A percentile compares a stretch with the other conserved stretches of the same genome.
Conservation (phyloP, 2,113 vertebrate genomes). For the human region GRCh38 chr7:129410001-129410500, state of each 20-base stretch:
- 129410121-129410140: constrained; percentile 94
- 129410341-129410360: too few species aligned
- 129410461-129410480: constrained; percentile 51
- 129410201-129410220: constrained; percentile 87
- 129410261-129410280: constrained; percentile 95
- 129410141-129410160: constrained; percentile 92
- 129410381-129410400: too few species aligned
- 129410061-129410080: constrained; percentile 42
- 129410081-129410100: constrained; percentile 32
- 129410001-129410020: constrained; percentile 31
- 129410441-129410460: not conserved
- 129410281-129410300: constrained; percentile 94
- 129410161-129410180: constrained; percentile 97
- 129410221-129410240: constrained; percentile 85
- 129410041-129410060: constrained; percentile 50
- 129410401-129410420: too few species aligned
- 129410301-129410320: too few species aligned
- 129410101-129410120: constrained; percentile 79
- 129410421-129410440: constrained; percentile 22
- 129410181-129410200: constrained; percentile 93
- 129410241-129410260: constrained; percentile 84
- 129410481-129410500: not conserved
- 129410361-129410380: too few species aligned
- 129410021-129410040: constrained; percentile 16
- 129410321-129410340: too few species aligned